phyloP scores from a whole-genome alignment of 2,888 invertebrate genomes.

The Cheilosia vulpina region DNA sequence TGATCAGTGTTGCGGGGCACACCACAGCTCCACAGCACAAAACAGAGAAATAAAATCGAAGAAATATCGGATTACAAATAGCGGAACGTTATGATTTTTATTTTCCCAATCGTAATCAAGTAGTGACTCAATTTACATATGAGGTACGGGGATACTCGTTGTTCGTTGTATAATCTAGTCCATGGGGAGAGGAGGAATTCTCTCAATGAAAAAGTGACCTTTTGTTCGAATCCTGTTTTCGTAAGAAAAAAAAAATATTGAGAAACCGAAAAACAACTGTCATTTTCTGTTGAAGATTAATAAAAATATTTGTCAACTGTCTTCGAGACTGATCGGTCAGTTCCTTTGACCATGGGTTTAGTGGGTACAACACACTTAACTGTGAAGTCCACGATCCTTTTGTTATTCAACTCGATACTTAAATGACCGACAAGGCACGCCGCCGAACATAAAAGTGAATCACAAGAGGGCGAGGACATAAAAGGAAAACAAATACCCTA shows the following conservation, averaged over 20 bases:
- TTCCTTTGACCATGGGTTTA: conserved; percentile 18
- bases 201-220: neutral
- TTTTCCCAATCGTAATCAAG: conserved; percentile 52
- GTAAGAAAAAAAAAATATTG: neutral
- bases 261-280: neutral
- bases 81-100: conserved; percentile 56
- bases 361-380: conserved; percentile 5
- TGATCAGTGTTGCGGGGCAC: conserved; percentile 30
- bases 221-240: conserved; percentile 5
- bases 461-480: conserved; percentile 22
- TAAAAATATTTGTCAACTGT: conserved; percentile 39
- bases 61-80: conserved; percentile 60
- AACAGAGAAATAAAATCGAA: conserved; percentile 68
- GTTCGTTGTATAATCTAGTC: conserved; percentile 8
- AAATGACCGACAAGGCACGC: conserved; percentile 5
- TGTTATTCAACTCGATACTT: conserved; percentile 25
- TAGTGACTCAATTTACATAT: conserved; percentile 45
- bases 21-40: conserved; percentile 2
- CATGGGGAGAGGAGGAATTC: conserved; percentile 8
- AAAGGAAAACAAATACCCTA: conserved; percentile 36
- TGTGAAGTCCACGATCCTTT: conserved; percentile 21
- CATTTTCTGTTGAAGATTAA: conserved; percentile 5
- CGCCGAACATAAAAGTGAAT: conserved; percentile 38
- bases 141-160: neutral
- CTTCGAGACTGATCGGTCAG: conserved; percentile 34